Evolutionary conservation across 2,888 invertebrate genomes (phyloP).

Genomic region (Ferrisia virgata): DNA sequence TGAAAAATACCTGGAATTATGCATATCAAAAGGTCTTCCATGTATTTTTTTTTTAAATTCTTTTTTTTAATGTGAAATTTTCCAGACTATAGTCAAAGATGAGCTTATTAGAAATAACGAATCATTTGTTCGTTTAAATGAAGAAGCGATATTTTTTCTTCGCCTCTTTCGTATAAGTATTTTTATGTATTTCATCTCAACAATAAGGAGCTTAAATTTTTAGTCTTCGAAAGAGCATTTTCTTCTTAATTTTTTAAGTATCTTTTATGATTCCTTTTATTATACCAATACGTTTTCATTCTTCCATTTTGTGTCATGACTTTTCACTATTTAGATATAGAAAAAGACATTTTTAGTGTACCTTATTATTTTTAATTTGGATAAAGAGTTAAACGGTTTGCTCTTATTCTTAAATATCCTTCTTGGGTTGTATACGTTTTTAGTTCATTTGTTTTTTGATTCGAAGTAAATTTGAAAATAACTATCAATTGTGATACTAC

Average conservation of each 20-base stretch:
- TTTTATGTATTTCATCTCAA: neutral
- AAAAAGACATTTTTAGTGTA: neutral
- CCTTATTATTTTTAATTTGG: neutral
- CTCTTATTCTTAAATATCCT: neutral
- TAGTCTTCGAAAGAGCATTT: constrained; percentile 19
- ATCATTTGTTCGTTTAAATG: neutral
- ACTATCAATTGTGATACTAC: neutral
- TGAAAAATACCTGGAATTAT: neutral
- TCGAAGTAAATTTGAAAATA: neutral
- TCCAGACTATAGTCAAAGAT: neutral
- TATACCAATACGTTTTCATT: constrained; percentile 7
- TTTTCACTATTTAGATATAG: neutral
- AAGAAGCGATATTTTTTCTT: too few species aligned
- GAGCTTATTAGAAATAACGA: neutral
- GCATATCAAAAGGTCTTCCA: constrained; percentile 7
- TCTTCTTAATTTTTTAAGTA: neutral
- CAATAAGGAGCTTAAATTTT: neutral
- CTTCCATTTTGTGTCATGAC: constrained; percentile 24
- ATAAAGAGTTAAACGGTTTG: neutral
- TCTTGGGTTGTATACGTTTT: neutral
- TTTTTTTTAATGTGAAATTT: neutral
- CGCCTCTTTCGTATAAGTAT: neutral
- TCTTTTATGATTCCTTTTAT: constrained; percentile 24
- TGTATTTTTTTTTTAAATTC: neutral
- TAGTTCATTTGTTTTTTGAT: neutral